Evolutionary conservation across 2,797 vertebrate genomes (phyloP), one percentile per base, ranked within the genome.

Genomic region (Tadarida brasiliensis): DNA sequence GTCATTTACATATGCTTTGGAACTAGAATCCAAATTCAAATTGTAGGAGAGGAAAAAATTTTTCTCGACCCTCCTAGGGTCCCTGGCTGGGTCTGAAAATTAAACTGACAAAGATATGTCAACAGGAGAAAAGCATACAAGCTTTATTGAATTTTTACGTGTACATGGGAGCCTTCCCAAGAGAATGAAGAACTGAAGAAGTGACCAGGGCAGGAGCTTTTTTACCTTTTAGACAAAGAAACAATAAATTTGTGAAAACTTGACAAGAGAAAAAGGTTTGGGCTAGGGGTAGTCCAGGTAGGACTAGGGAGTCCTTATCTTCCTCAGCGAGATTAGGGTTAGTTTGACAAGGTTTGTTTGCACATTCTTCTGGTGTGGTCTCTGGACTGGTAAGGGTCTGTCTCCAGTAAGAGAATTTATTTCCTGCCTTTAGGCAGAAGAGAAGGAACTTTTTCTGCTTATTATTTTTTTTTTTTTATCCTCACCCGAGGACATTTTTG

Each of bases 11-110:
- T 65, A 57, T 28, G 28, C 61, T 70, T 83, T 74, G 26, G 39
- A 86, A 71, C 85, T 83, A 51, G 47, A 84, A 80, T 26, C 54
- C n/a, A 87, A 88, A 89, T 88, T 94, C 39, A 90, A 59, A 51
- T 12, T 15, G 4, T n/a, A 88, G 44, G 44, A 24, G 33, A 61
- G 20, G 49, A 19, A 15, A 70, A 88, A n/a, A 8, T 74, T 54
- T 82, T 70, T 16, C 14, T 88, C 39, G 12, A 16, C 17, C 14
- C 2, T 83, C 61, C 44, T 51, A 56, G 70, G 12, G 61, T 77
- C 28, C 47, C 63, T 56, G 70, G 22, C 12, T 89, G 33, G 35
- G 30, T 78, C 28, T 63, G 33, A 77, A 95, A 81, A 70, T 63
- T 70, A 61, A 92, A 70, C n/a, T 61, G 22, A 59, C 7, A 76